phyloP scores from a whole-genome alignment of 2,888 invertebrate genomes.

The Ypsolopha scabrella region DNA sequence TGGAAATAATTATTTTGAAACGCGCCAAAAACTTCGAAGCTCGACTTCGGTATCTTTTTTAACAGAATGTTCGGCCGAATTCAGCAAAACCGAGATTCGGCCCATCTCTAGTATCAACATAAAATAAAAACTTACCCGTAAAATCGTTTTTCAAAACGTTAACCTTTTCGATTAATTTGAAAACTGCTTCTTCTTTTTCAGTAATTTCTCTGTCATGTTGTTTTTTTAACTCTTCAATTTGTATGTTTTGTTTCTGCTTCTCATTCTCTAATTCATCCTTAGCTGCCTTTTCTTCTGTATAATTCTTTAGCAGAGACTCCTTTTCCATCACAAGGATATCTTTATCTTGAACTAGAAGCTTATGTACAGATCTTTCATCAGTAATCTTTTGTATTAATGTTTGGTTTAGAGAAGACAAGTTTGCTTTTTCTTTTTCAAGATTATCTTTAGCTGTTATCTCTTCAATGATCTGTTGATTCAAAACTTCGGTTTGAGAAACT shows the following conservation, averaged over 20 bases:
- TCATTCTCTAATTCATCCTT: conserved; percentile 20
- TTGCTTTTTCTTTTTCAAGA: conserved; percentile 10
- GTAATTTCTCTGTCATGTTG: conserved; percentile 10
- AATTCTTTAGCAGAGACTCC: conserved; percentile 15
- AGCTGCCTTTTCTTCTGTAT: conserved; percentile 20
- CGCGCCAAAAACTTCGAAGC: no score
- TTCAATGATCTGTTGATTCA: conserved; percentile 27
- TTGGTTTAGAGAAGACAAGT: conserved; percentile 10
- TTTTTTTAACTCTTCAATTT: conserved; percentile 16
- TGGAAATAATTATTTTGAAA: no score
- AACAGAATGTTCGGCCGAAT: no score
- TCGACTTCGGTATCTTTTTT: no score
- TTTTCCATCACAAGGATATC: neutral
- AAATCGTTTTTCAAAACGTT: conserved; percentile 19
- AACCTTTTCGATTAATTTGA: conserved; percentile 12
- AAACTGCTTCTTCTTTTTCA: no score
- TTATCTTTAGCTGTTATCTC: conserved; percentile 23
- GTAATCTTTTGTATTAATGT: conserved; percentile 9
- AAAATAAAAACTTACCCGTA: conserved; percentile 21
- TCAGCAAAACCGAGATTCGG: no score
- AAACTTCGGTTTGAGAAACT: conserved; percentile 17
- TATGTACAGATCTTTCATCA: conserved; percentile 1
- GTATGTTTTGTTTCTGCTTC: conserved; percentile 12
- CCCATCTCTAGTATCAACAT: no score
- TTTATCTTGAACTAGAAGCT: conserved; percentile 2